Evolutionary conservation across 2,888 invertebrate species (phyloP).

Genomic region (Eulithis testata): DNA sequence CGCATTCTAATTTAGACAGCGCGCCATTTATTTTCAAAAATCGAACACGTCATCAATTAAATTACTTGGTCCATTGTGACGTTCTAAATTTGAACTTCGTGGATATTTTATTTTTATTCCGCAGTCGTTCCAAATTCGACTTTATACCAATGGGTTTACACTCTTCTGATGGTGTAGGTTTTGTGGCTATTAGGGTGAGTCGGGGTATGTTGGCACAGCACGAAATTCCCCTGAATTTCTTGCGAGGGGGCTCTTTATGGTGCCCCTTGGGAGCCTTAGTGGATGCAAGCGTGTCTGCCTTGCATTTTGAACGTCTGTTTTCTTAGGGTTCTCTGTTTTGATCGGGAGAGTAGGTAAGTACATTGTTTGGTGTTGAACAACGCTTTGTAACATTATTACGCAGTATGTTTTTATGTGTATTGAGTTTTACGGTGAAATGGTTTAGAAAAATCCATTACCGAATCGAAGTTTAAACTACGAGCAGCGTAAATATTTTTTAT

Average conservation of each 20-base stretch:
- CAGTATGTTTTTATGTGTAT: constrained; percentile 22
- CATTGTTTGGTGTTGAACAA: constrained; percentile 30
- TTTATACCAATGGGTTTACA: constrained; percentile 28
- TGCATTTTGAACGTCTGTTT: constrained; percentile 62
- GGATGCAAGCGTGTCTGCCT: constrained; percentile 63
- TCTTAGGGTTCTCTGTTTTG: constrained; percentile 49
- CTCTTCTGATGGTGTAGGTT: constrained; percentile 13
- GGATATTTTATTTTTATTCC: constrained; percentile 19
- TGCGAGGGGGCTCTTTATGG: constrained; percentile 57
- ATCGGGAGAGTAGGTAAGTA: constrained; percentile 31
- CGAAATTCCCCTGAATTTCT: constrained; percentile 63
- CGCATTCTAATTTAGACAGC: constrained; percentile 55
- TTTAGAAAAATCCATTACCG: constrained; percentile 24
- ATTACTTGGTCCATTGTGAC: constrained; percentile 76
- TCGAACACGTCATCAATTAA: constrained; percentile 83
- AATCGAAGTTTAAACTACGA: constrained; percentile 13
- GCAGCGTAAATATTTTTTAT: neutral
- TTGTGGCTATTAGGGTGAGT: constrained; percentile 40
- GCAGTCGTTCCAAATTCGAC: constrained; percentile 17
- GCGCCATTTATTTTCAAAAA: constrained; percentile 74
- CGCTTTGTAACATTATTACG: constrained; percentile 22
- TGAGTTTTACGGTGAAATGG: constrained; percentile 16
- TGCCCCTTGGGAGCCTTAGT: constrained; percentile 61
- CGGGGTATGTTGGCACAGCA: constrained; percentile 55
- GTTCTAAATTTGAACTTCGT: constrained; percentile 45